phyloP scores from a whole-genome alignment of 2,113 vertebrate species.

The Empidonax traillii region DNA sequence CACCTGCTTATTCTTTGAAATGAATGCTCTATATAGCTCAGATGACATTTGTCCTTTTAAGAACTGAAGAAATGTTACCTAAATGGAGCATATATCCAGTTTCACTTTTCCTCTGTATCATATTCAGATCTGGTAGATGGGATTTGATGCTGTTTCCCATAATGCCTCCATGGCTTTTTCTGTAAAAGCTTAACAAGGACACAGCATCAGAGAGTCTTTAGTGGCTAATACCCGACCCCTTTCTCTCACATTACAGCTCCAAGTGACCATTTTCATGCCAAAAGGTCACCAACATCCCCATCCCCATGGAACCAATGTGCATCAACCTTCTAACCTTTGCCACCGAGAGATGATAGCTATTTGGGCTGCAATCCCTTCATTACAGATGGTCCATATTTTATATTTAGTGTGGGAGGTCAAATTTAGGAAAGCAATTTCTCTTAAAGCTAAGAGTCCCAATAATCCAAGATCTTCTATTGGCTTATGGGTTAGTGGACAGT shows the following conservation, averaged over 20 bases:
- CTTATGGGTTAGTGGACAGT: constrained; percentile 74
- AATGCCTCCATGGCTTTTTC: constrained; percentile 43
- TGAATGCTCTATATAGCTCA: background rate
- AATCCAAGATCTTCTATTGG: constrained; percentile 74
- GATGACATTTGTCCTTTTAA: constrained; percentile 39
- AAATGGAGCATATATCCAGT: constrained; percentile 47
- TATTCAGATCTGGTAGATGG: constrained; percentile 62
- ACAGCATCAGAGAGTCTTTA: constrained; percentile 71
- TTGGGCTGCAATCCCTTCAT: constrained; percentile 83
- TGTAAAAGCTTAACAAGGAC: constrained; percentile 70
- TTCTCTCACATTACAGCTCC: constrained; percentile 77
- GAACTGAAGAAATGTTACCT: constrained; percentile 30
- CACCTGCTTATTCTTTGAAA: background rate
- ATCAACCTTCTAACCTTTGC: constrained; percentile 78
- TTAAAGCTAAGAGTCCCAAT: constrained; percentile 84
- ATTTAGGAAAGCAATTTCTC: constrained; percentile 86
- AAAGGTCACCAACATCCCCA: constrained; percentile 75
- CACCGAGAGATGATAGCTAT: constrained; percentile 74
- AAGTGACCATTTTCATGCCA: constrained; percentile 77
- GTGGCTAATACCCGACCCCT: constrained; percentile 71
- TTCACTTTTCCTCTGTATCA: constrained; percentile 63
- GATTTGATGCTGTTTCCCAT: constrained; percentile 64
- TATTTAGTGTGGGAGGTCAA: constrained; percentile 88
- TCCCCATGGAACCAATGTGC: constrained; percentile 71
- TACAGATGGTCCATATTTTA: constrained; percentile 91